These are phyloP conservation scores for Sebastolobus altivelis DNA, from an alignment of 2,797 vertebrate genomes.

Conservation along the genomic window DNA sequence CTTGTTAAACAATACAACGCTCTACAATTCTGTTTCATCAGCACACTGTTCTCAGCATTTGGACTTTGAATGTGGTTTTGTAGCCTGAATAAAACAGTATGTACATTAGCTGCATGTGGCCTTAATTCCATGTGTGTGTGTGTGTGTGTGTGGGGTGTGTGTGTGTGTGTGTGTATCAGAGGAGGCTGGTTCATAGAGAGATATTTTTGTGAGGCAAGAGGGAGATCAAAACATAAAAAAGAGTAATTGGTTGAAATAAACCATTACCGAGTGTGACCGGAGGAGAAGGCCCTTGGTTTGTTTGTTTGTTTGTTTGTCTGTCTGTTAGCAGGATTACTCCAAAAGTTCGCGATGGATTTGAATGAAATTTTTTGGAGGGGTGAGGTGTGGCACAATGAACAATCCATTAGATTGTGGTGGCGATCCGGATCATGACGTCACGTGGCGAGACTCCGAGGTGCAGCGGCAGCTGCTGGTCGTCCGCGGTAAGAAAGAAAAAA, in stretches of 20 bases:
- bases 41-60: slow-evolving; percentile 36
- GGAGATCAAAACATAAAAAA: neutral
- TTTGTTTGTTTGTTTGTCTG: no score
- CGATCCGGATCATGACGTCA: no score
- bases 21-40: slow-evolving; percentile 60
- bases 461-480: no score
- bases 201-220: neutral
- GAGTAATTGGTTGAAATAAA: neutral
- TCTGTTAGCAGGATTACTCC: no score
- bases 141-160: no score
- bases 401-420: no score
- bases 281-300: no score
- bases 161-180: neutral
- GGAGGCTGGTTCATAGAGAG: neutral
- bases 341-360: no score
- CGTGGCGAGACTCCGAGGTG: no score
- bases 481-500: no score
- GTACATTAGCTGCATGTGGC: neutral
- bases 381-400: no score
- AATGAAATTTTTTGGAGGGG: no score
- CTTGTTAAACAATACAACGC: slow-evolving; percentile 58
- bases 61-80: slow-evolving; percentile 7
- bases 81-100: slow-evolving; percentile 47
- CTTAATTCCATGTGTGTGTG: neutral
- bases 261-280: neutral